These are phyloP conservation scores for Nephrotoma flavescens DNA, from an alignment of 2,888 invertebrate species.

Conservation along the genomic window DNA sequence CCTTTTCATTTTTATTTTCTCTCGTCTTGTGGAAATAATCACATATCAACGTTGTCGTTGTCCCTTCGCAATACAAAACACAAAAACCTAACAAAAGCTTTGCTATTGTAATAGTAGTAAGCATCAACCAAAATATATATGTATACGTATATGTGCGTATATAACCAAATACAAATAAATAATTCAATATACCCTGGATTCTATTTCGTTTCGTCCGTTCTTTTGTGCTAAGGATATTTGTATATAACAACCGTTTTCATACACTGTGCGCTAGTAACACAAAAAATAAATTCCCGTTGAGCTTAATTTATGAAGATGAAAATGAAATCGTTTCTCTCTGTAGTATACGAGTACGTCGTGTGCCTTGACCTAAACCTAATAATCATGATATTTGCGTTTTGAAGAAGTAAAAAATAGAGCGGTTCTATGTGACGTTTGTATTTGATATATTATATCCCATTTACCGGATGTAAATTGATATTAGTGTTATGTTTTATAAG, in stretches of 20 bases:
- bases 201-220: background rate
- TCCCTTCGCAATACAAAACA: background rate
- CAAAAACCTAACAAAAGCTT: background rate
- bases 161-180: background rate
- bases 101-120: background rate
- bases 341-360: background rate
- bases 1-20: background rate
- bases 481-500: background rate
- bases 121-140: background rate
- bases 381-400: background rate
- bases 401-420: background rate
- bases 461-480: background rate
- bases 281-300: background rate
- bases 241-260: background rate
- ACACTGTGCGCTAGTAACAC: background rate
- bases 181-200: background rate
- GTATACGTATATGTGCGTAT: background rate
- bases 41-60: background rate
- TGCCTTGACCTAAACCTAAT: background rate
- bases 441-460: background rate
- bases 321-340: background rate
- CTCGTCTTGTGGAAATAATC: background rate
- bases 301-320: background rate
- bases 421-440: background rate
- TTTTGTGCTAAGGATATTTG: background rate